A percentile compares a stretch with the other conserved stretches of the same genome.
These are phyloP conservation scores for Perca flavescens DNA, from an alignment of 2,113 vertebrate genomes.

Conservation along the genomic window DNA sequence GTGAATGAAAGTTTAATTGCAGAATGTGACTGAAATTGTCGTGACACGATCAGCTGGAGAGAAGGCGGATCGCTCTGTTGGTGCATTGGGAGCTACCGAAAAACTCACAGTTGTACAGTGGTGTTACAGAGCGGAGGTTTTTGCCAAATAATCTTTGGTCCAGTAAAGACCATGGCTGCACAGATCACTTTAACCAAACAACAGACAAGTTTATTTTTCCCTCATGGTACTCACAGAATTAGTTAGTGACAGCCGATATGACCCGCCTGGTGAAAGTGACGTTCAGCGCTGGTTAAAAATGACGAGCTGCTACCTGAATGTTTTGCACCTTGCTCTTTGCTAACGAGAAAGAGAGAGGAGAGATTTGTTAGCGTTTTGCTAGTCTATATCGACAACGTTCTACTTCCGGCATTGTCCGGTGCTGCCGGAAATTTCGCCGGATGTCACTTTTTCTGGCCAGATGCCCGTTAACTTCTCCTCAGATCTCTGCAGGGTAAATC, in stretches of 20 bases:
- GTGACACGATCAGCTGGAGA: neutral
- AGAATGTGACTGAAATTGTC: neutral
- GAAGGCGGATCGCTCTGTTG: neutral
- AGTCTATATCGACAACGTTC: too few relatives aligned
- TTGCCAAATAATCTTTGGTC: neutral
- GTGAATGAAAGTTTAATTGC: constrained; percentile 1
- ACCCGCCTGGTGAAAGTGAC: neutral
- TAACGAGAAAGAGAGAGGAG: neutral
- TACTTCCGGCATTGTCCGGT: too few relatives aligned
- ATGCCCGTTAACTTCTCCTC: too few relatives aligned
- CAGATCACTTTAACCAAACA: neutral
- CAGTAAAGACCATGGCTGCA: neutral
- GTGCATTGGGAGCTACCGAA: neutral
- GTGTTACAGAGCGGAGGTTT: neutral
- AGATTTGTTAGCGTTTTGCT: neutral
- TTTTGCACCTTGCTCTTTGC: neutral
- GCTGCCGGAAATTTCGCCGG: too few relatives aligned
- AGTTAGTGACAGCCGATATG: neutral
- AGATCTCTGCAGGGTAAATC: too few relatives aligned
- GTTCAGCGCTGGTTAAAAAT: neutral
- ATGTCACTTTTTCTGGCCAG: too few relatives aligned
- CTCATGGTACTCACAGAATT: neutral
- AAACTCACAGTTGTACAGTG: neutral
- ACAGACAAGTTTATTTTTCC: neutral
- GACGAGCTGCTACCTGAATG: neutral